phyloP scores from a whole-genome alignment of 2,888 invertebrate genomes.

The Lasius platythorax region DNA sequence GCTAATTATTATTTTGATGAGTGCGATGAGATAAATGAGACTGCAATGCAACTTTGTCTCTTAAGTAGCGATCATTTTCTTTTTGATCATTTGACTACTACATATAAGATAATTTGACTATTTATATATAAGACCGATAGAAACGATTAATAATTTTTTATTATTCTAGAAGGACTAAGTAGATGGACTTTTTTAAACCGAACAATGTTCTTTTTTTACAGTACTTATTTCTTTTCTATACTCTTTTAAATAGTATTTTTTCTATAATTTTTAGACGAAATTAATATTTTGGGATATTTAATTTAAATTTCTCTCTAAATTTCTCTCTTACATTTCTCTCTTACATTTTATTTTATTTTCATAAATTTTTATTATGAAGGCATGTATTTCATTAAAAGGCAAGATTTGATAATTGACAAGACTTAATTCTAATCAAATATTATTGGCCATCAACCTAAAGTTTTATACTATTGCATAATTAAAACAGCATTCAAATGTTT shows the following conservation, averaged over 20 bases:
- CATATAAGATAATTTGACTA: not conserved
- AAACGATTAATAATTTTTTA: not conserved
- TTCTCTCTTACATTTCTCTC: not conserved
- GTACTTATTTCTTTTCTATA: not conserved
- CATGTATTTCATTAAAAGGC: not conserved
- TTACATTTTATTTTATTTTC: not conserved
- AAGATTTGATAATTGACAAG: not conserved
- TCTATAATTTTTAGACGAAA: not conserved
- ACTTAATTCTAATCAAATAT: not conserved
- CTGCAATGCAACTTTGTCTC: not conserved
- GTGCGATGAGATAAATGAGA: not conserved
- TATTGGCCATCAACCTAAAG: not conserved
- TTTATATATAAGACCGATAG: not conserved
- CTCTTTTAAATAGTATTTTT: not conserved
- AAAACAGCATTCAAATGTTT: not conserved
- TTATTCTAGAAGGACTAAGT: not conserved
- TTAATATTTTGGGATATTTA: not conserved
- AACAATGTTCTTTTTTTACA: not conserved
- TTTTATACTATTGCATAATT: not conserved
- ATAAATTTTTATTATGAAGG: not conserved
- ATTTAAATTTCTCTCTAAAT: not conserved
- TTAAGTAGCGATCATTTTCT: not conserved
- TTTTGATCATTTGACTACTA: not conserved
- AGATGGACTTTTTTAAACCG: slow-evolving; percentile 1
- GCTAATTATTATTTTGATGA: slow-evolving; percentile 15